Conservation (phyloP, 1,140 invertebrate genomes). For the Magallana angulata region DNA sequence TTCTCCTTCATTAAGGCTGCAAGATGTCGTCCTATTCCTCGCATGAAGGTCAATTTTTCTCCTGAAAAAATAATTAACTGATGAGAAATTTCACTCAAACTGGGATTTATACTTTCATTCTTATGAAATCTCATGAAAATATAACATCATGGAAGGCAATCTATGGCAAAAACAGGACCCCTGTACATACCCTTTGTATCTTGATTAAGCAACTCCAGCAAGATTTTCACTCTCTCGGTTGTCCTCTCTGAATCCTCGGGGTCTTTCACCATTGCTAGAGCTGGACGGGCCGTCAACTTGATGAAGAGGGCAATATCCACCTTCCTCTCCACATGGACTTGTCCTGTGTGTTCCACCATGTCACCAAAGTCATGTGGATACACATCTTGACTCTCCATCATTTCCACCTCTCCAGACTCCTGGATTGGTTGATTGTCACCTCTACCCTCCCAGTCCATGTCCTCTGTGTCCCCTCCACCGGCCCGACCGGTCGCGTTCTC, state of each 20-base stretch:
- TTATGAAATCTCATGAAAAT: too few species aligned
- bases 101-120: too few species aligned
- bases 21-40: conserved; percentile 50
- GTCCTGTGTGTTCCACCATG: conserved; percentile 3
- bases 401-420: conserved; percentile 33
- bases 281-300: conserved; percentile 58
- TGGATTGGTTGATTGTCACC: background rate
- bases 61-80: background rate
- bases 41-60: conserved; percentile 45
- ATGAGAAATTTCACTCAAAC: background rate
- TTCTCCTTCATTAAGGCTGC: conserved; percentile 63
- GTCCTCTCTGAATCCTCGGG: conserved; percentile 50
- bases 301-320: conserved; percentile 46
- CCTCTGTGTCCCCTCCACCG: background rate
- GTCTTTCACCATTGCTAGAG: conserved; percentile 68
- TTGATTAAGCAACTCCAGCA: conserved; percentile 58
- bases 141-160: too few species aligned
- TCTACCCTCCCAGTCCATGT: background rate
- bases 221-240: conserved; percentile 64
- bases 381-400: conserved; percentile 27
- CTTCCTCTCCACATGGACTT: conserved; percentile 32
- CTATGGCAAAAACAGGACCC: too few species aligned
- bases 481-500: conserved; percentile 2
- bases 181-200: background rate
- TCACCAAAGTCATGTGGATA: background rate